phyloP scores from a whole-genome alignment of 2,888 invertebrate genomes.

The Chydorus sphaericus region DNA sequence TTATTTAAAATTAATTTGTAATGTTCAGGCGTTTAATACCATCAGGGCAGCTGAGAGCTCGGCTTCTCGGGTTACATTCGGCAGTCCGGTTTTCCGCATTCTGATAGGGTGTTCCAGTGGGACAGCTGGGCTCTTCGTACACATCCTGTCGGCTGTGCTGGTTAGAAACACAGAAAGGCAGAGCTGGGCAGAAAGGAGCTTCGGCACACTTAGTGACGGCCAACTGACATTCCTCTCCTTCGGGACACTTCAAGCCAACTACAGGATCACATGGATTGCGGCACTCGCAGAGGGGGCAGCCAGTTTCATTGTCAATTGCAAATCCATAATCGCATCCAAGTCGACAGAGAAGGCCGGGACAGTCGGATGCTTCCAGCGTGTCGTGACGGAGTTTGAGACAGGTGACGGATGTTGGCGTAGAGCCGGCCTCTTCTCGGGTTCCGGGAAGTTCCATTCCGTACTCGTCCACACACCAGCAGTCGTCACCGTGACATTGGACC shows the following conservation, averaged over 20 bases:
- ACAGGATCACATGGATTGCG: slow-evolving; percentile 66
- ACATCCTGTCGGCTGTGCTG: slow-evolving; percentile 17
- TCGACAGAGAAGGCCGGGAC: slow-evolving; percentile 58
- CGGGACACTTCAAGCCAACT: slow-evolving; percentile 43
- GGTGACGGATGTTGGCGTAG: background rate
- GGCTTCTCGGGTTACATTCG: slow-evolving; percentile 23
- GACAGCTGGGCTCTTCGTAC: slow-evolving; percentile 21
- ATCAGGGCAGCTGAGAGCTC: slow-evolving; percentile 24
- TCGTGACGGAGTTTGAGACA: slow-evolving; percentile 8
- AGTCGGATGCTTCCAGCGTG: slow-evolving; percentile 11
- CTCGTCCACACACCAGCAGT: slow-evolving; percentile 28
- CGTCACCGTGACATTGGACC: slow-evolving; percentile 43
- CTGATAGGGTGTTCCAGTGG: slow-evolving; percentile 23
- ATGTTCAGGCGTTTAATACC: too few relatives aligned
- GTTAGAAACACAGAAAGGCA: slow-evolving; percentile 49
- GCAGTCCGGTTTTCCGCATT: slow-evolving; percentile 23
- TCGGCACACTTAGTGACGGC: slow-evolving; percentile 34
- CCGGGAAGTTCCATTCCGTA: slow-evolving; percentile 25
- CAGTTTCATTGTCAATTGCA: slow-evolving; percentile 46
- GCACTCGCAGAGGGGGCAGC: slow-evolving; percentile 66
- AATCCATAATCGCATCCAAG: slow-evolving; percentile 76
- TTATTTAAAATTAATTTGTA: too few relatives aligned
- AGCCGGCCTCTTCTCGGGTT: slow-evolving; percentile 11
- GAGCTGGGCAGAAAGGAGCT: slow-evolving; percentile 69
- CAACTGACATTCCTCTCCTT: slow-evolving; percentile 38